Conservation (phyloP, 2,888 invertebrate genomes). For the Resseliella maxima region DNA sequence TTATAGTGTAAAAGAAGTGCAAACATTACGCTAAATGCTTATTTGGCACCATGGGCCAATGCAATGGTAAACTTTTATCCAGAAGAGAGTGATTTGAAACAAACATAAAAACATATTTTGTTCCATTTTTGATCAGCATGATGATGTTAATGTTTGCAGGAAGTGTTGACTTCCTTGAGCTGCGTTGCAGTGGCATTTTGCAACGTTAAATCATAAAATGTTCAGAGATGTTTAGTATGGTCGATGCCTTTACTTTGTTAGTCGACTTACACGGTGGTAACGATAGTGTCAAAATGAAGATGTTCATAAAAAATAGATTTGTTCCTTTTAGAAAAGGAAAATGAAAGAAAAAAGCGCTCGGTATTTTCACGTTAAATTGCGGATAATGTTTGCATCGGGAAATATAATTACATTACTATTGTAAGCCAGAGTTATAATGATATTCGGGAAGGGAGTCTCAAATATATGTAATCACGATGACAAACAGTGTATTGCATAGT, state of each 20-base stretch:
- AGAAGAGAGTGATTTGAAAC: constrained; percentile 31
- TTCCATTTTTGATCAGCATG: background rate
- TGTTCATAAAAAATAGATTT: constrained; percentile 40
- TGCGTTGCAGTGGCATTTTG: too few relatives aligned
- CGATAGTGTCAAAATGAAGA: constrained; percentile 18
- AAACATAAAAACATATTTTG: background rate
- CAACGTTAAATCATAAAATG: too few relatives aligned
- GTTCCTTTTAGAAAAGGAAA: background rate
- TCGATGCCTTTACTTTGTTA: background rate
- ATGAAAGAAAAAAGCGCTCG: background rate
- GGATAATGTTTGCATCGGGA: constrained; percentile 53
- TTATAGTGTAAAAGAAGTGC: constrained; percentile 45
- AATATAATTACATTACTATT: constrained; percentile 55
- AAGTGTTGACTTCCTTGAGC: background rate
- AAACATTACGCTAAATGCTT: constrained; percentile 53
- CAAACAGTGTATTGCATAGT: background rate
- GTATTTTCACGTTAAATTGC: background rate
- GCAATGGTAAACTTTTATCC: constrained; percentile 10
- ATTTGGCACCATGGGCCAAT: background rate
- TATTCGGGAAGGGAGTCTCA: constrained; percentile 23
- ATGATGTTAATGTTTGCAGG: background rate
- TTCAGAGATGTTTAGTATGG: too few relatives aligned
- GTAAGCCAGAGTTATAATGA: constrained; percentile 12
- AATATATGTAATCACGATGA: constrained; percentile 5
- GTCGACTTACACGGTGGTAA: background rate